A percentile compares a stretch with the other conserved stretches of the same genome.
phyloP scores from a whole-genome alignment of 2,888 invertebrate genomes.

The Germaria angustata region DNA sequence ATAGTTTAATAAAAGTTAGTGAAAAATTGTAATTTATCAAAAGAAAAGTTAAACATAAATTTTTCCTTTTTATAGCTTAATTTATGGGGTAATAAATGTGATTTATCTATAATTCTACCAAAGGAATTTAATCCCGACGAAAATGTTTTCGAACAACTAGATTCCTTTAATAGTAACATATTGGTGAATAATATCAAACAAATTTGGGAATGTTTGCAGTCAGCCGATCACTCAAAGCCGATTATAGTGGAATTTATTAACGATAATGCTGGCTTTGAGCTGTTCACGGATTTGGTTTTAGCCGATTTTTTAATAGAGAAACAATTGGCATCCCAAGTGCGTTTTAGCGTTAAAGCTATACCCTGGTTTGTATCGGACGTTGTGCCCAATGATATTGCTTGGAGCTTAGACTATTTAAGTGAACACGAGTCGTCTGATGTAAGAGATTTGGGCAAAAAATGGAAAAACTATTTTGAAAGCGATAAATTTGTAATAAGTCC shows the following conservation, averaged over 20 bases:
- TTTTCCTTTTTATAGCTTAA: constrained; percentile 82
- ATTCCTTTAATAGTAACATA: constrained; percentile 82
- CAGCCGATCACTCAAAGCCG: constrained; percentile 68
- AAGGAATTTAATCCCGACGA: constrained; percentile 82
- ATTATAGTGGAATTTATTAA: constrained; percentile 88
- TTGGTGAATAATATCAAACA: constrained; percentile 83
- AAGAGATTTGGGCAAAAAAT: constrained; percentile 81
- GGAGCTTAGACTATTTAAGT: constrained; percentile 82
- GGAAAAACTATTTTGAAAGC: constrained; percentile 82
- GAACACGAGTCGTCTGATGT: constrained; percentile 74
- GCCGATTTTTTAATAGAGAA: constrained; percentile 88
- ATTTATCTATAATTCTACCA: constrained; percentile 92
- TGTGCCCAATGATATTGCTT: constrained; percentile 86
- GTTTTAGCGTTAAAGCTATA: constrained; percentile 91
- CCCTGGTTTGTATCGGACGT: constrained; percentile 99
- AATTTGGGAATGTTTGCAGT: constrained; percentile 81
- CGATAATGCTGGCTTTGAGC: constrained; percentile 97
- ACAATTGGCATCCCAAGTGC: constrained; percentile 84
- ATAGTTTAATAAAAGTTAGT: constrained; percentile 72
- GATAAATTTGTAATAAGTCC: constrained; percentile 80
- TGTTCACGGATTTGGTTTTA: constrained; percentile 93
- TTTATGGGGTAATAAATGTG: constrained; percentile 97
- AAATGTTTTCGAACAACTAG: constrained; percentile 82
- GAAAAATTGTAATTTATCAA: not conserved
- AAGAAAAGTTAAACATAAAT: not conserved